Evolutionary conservation across 2,797 vertebrate genomes (phyloP), one percentile per base, ranked within the genome.

Genomic region (Alosa sapidissima): DNA sequence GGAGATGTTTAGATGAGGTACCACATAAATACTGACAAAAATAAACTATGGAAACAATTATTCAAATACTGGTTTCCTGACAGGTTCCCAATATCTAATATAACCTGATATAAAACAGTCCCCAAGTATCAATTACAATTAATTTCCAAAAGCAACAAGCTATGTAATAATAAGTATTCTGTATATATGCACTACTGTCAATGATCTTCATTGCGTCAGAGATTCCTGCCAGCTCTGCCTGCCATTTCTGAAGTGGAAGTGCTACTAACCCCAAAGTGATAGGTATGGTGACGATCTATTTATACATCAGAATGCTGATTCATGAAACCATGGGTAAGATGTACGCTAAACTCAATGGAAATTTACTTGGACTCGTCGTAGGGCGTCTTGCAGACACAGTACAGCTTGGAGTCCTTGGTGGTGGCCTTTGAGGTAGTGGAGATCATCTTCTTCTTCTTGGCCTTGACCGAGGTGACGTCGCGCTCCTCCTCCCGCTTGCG

Each of bases 361-460:
- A 62, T 97, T 92, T 96, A 99, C 98, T 98, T 99, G 84, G 97
- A 97, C 93, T 99, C 97, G 2, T 99, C 98, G 0, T 99, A 99
- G 84, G 98, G 97, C 24, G 97, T 99, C 95, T 97, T 99, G 96
- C 98, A 99, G 94, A 99, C 94, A 92, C 98, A 99, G 94, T 99
- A 99, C 91, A 99, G 96, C 93, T 98, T 99, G 88, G 95, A 97
- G 92, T 99, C 98, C 91, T 98, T 98, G 93, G 97, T 98, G 87
- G 93, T 95, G 89, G 98, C 97, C 95, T 97, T 98, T 94, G 96
- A 97, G 95, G 94, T 97, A 90, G 97, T 97, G 81, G 97, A 97
- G 21, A 91, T 99, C 96, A 99, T 98, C 94, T 98, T 99, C 94
- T 99, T 98, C 92, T 98, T 99, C 95, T 98, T 98, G 91, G 96